Evolutionary conservation across 1,140 invertebrate genomes (phyloP), one percentile per base, ranked within the genome.

Genomic region (Macrotrachela quadricornifera): DNA sequence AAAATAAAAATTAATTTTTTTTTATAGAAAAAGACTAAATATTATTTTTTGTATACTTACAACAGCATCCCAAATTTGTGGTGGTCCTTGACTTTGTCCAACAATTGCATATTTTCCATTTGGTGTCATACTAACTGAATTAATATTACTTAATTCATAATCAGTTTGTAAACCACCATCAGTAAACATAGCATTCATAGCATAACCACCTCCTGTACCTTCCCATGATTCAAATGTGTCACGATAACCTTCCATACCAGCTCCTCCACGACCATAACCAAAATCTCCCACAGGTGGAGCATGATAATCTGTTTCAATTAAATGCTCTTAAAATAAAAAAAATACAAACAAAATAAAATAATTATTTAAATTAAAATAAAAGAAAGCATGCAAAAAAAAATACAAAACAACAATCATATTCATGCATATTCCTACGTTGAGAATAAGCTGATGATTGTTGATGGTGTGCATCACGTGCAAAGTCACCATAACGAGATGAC

Each of bases 101-200:
- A 55, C 48, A 12, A 50, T 50, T 6, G 54, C 54, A 16, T 55
- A 50, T 39, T 55, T 50, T 15, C 54, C 54, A 47, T 55, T 50
- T 0, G 54, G 48, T 8, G 48, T 55, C 49, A 55, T 50, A 6
- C 48, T 50, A 0, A 55, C 48, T 21, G 44, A 50, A 16, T 36
- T 50, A 14, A 50, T 44, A 46, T 55, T 50, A 30, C 48, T 50
- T 16, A 50, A 17, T 41, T 55, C 48, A 30, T 55, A 55, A 17
- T 55, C 54, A 17, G 1, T 15, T 15, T 15, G 13, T 14, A 15
- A 13, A 42, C 12, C 40, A 42, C 40, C 40, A 42, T 15, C 40
- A 42, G 40, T 10, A 30, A 30, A 30, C 40, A 42, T 42, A 4
- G 40, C 40, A 15, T 42, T 42, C 40, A 42, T 42, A 4, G 12